Conservation (phyloP, 2,113 vertebrate species). For the Crotalus viridis region DNA sequence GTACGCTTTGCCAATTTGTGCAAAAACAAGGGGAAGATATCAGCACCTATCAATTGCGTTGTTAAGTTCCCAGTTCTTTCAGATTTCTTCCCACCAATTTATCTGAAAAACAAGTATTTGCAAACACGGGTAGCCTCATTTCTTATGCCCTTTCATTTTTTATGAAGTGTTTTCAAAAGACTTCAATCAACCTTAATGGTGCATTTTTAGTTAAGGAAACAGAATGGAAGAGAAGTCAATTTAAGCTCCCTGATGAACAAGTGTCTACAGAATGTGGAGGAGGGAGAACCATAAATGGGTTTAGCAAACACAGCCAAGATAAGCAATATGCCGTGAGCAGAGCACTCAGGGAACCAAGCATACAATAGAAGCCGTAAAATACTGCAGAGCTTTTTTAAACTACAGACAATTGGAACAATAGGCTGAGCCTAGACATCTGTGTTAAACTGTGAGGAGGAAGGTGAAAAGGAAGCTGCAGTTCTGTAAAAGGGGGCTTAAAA, state of each 20-base stretch:
- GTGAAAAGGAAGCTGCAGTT: conserved; percentile 74
- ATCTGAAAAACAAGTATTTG: conserved; percentile 75
- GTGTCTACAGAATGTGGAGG: conserved; percentile 33
- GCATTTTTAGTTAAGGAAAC: conserved; percentile 79
- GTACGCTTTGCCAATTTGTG: conserved; percentile 30
- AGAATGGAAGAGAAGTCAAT: conserved; percentile 80
- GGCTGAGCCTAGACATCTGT: conserved; percentile 70
- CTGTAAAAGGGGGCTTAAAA: conserved; percentile 59
- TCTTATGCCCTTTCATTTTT: conserved; percentile 71
- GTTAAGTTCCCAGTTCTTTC: conserved; percentile 70
- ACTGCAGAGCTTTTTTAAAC: conserved; percentile 77
- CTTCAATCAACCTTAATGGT: conserved; percentile 81
- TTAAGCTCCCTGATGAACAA: conserved; percentile 76
- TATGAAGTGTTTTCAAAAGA: conserved; percentile 77
- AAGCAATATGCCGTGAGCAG: conserved; percentile 66
- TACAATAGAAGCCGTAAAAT: conserved; percentile 76
- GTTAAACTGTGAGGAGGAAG: conserved; percentile 71
- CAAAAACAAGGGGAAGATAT: conserved; percentile 50
- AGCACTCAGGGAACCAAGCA: conserved; percentile 72
- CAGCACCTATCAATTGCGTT: conserved; percentile 64
- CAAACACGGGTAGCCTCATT: conserved; percentile 77
- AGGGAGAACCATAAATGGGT: conserved; percentile 70
- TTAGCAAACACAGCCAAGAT: conserved; percentile 72
- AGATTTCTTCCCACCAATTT: conserved; percentile 78
- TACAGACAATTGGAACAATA: conserved; percentile 78